Evolutionary conservation across 2,888 invertebrate species (phyloP).

Genomic region (Latrodectus elegans): DNA sequence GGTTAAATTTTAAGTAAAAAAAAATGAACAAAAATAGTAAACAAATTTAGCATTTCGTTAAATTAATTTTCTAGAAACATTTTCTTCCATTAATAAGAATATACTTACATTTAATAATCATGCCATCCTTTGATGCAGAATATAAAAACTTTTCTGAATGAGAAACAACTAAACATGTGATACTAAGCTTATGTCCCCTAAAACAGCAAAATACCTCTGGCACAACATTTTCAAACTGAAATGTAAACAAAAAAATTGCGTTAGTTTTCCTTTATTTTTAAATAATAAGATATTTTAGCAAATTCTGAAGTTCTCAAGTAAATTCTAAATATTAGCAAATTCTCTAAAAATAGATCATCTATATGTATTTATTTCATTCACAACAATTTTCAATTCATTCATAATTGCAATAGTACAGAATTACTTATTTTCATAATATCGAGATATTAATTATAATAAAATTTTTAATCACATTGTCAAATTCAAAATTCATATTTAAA

Average conservation of each 20-base stretch:
- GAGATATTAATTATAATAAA: too few species aligned
- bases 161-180: slow-evolving; percentile 88
- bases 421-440: too few species aligned
- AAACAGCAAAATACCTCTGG: slow-evolving; percentile 75
- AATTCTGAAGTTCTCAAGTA: too few species aligned
- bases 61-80: not conserved
- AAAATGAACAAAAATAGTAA: not conserved
- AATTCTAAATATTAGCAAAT: too few species aligned
- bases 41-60: not conserved
- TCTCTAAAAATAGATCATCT: too few species aligned
- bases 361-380: too few species aligned
- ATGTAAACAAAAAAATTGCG: slow-evolving; percentile 51
- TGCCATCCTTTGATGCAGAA: slow-evolving; percentile 91
- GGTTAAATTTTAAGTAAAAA: not conserved
- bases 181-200: slow-evolving; percentile 84
- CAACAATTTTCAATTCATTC: too few species aligned
- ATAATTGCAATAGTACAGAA: too few species aligned
- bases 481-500: too few species aligned
- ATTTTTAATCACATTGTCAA: too few species aligned
- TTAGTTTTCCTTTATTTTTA: not conserved
- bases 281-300: too few species aligned
- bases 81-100: not conserved
- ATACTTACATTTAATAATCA: slow-evolving; percentile 87
- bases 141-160: slow-evolving; percentile 83
- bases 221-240: slow-evolving; percentile 72